Evolutionary conservation across 2,113 vertebrate genomes (phyloP).

Genomic region (Pteronura brasiliensis): DNA sequence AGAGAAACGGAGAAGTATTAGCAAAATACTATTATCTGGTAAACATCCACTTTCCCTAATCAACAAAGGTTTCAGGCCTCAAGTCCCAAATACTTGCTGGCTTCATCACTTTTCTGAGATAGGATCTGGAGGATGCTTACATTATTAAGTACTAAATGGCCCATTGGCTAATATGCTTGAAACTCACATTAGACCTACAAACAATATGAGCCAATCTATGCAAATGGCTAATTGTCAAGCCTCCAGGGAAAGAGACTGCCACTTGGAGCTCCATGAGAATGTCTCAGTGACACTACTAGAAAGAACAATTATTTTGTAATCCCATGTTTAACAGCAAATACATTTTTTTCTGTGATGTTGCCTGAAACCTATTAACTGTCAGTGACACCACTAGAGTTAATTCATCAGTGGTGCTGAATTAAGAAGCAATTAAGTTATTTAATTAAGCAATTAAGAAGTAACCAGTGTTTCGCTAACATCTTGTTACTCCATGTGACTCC

Average conservation of each 20-base stretch:
- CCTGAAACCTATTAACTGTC: slow-evolving; percentile 31
- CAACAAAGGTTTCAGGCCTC: not conserved
- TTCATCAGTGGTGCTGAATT: not conserved
- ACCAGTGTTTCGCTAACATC: not conserved
- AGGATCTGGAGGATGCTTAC: not conserved
- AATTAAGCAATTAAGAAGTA: slow-evolving; percentile 29
- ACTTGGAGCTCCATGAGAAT: not conserved
- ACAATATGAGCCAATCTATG: not conserved
- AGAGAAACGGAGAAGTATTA: not conserved
- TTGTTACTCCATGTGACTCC: not conserved
- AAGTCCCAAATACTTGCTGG: not conserved
- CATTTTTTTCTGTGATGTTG: not conserved
- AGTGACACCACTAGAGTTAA: not conserved
- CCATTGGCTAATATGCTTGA: not conserved
- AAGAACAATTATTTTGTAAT: slow-evolving; percentile 3
- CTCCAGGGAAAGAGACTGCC: not conserved
- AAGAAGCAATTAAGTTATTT: too few relatives aligned
- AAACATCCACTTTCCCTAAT: not conserved
- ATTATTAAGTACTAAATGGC: not conserved
- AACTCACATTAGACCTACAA: slow-evolving; percentile 1
- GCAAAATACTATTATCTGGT: not conserved
- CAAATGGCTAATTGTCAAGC: not conserved
- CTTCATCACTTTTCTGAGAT: not conserved
- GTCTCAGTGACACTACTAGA: not conserved
- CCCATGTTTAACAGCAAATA: not conserved